Base-by-base conservation (phyloP, 2,113 vertebrate genomes). In the Gymnocephalus cernua region DNA sequence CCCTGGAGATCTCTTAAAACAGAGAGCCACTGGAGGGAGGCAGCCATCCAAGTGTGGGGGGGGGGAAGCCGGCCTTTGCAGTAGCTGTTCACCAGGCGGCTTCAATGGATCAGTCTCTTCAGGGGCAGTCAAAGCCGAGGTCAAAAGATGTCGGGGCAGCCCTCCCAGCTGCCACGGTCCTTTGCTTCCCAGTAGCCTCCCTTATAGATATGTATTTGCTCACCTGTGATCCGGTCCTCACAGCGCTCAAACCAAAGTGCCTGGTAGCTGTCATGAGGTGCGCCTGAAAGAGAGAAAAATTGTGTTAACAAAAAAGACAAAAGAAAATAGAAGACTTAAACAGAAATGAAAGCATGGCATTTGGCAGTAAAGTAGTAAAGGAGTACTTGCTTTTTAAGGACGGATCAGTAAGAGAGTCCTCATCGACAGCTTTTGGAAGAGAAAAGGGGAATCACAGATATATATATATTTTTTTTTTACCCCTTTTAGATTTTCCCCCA, bases 151-250 rank as follows among this genome's bases (percentile, higher is more conserved):
- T 98, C 96, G 0, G 96, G 96, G 89, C 97, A 97, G 58, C 78
- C 79, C 54, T 86, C 94, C 97, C 97, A 99, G 93, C 88, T 94
- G 90, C 96, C 95, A 13, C 90, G 95, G 19, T 99, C 95, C 85
- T 96, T 96, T 68, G 95, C 92, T 85, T 99, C 97, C 98, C 98
- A 99, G 93, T 99, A 99, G 4, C 97, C 97, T 2, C 97, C 97
- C 70, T 93, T 95, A 89, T 97, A 99, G 92, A 98, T 86, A 61
- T 98, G 96, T 0, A 96, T 93, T 51, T 94, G 61, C 92, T 99
- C 98, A 88, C 96, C 96, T 0, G 97, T 98, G 72, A 94, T 91
- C 0, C 86, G 95, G 87, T 99, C 97, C 86, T 97, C 96, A 56
- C 89, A 94, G 47, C 93, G 92, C 45, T 99, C 97, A 35, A 99